Evolutionary conservation across 2,888 invertebrate species (phyloP).

Genomic region (Leucophenga montana): DNA sequence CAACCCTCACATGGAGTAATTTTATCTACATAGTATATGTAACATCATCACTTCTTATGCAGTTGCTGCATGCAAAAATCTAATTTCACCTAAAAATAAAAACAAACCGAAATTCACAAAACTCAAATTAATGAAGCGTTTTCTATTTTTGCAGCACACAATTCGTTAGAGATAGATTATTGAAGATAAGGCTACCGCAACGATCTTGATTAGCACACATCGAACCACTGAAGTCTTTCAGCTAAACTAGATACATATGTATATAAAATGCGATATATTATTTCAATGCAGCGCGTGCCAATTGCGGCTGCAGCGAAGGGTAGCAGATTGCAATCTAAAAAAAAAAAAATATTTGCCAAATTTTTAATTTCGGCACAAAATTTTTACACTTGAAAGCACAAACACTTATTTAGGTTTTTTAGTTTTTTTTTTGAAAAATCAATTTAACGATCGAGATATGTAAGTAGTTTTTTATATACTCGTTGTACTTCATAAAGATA

Average conservation of each 20-base stretch:
- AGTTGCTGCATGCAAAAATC: not conserved
- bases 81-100: not conserved
- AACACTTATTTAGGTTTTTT: no score
- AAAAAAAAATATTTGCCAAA: slow-evolving; percentile 6
- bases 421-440: slow-evolving; percentile 4
- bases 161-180: not conserved
- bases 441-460: not conserved
- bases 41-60: not conserved
- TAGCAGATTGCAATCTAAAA: slow-evolving; percentile 5
- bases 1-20: slow-evolving; percentile 15
- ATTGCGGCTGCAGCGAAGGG: not conserved
- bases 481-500: not conserved
- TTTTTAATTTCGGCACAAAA: not conserved
- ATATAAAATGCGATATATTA: no score
- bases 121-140: slow-evolving; percentile 15
- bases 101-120: not conserved
- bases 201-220: slow-evolving; percentile 4
- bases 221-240: no score
- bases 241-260: not conserved
- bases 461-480: not conserved
- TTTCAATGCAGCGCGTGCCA: not conserved
- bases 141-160: not conserved
- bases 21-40: not conserved
- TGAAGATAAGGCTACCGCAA: slow-evolving; percentile 9
- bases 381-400: not conserved